Percentiles rank a stretch among this genome's conserved stretches.
Conservation (phyloP, 2,797 vertebrate genomes). For the Scomberomorus guttatus region DNA sequence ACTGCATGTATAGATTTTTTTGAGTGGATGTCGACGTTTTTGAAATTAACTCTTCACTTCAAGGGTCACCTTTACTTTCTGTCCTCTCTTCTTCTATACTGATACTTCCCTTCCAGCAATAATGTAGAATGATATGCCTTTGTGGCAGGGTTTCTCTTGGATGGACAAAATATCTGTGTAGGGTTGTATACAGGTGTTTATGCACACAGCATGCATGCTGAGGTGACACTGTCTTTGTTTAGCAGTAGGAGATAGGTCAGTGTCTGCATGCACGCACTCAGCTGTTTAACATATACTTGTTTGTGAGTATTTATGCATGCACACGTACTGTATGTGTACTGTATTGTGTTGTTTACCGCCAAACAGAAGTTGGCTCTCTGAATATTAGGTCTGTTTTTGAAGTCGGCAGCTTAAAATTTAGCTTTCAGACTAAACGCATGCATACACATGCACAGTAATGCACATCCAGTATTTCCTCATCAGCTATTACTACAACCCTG, state of each 20-base stretch:
- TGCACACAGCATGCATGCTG: background rate
- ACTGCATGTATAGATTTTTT: constrained; percentile 28
- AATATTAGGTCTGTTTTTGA: constrained; percentile 20
- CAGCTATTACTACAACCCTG: constrained; percentile 27
- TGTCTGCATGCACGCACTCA: background rate
- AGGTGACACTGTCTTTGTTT: constrained; percentile 21
- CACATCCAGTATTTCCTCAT: constrained; percentile 25
- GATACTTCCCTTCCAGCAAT: background rate
- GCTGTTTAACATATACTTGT: constrained; percentile 19
- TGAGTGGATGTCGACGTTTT: constrained; percentile 6
- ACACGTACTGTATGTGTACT: constrained; percentile 10
- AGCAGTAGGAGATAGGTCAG: constrained; percentile 20
- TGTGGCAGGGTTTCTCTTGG: background rate
- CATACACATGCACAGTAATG: background rate
- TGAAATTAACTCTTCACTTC: constrained; percentile 21
- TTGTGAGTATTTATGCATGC: constrained; percentile 24
- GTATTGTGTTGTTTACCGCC: constrained; percentile 2
- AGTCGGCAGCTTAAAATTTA: constrained; percentile 22
- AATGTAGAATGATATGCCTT: background rate
- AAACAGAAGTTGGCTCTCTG: constrained; percentile 22
- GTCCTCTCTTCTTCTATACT: background rate
- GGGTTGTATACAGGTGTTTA: background rate
- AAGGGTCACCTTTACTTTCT: constrained; percentile 30
- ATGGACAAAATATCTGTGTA: background rate
- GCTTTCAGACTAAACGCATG: constrained; percentile 18